Evolutionary conservation across 2,888 invertebrate species (phyloP).

Genomic region (Cryptophagus acutangulus): DNA sequence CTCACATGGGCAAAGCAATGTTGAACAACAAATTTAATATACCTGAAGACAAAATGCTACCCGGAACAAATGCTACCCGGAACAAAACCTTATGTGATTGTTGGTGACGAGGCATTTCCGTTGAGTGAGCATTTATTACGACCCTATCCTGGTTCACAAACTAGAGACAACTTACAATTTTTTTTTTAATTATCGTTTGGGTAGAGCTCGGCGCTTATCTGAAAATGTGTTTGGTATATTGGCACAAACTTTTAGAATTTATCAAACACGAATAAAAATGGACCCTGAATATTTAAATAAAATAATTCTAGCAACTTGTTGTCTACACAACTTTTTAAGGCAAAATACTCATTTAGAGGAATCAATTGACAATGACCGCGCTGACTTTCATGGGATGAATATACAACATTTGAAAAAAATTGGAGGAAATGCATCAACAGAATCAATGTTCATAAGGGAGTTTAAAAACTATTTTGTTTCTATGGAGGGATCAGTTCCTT

Average conservation of each 20-base stretch:
- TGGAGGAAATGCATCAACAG: conserved; percentile 8
- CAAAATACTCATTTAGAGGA: too few species aligned
- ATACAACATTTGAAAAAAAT: conserved; percentile 8
- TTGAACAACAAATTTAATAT: not conserved
- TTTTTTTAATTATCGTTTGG: not conserved
- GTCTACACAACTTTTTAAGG: conserved; percentile 11
- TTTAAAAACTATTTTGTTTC: too few species aligned
- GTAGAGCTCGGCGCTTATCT: not conserved
- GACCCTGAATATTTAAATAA: conserved; percentile 8
- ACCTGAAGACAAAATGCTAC: not conserved
- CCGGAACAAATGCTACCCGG: not conserved
- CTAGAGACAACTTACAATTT: not conserved
- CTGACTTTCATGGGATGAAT: not conserved
- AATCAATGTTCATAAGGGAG: conserved; percentile 9
- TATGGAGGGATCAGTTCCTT: too few species aligned
- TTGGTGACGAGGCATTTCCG: not conserved
- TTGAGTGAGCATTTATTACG: not conserved
- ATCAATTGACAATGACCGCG: conserved; percentile 1
- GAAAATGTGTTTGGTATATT: conserved; percentile 6
- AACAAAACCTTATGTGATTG: not conserved
- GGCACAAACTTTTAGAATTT: conserved; percentile 9
- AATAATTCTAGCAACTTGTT: conserved; percentile 10
- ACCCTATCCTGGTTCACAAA: not conserved
- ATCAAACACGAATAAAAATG: conserved; percentile 9
- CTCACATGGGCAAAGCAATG: not conserved